phyloP scores from a whole-genome alignment of 1,140 invertebrate genomes.

The Batillaria attramentaria region DNA sequence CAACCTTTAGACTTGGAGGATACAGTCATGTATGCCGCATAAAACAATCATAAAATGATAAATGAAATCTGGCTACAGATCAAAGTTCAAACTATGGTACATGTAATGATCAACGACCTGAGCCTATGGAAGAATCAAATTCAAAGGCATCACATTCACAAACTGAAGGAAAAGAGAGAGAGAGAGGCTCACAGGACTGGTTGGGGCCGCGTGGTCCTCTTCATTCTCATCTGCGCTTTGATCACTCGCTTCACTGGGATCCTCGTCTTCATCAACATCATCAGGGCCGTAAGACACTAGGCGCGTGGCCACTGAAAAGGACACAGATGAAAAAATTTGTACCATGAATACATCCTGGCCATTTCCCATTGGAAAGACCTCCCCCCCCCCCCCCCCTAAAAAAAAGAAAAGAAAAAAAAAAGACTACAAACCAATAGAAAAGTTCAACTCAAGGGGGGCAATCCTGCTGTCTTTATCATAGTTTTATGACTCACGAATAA shows the following conservation, averaged over 20 bases:
- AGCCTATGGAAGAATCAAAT: not conserved
- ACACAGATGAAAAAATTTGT: not conserved
- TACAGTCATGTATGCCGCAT: not conserved
- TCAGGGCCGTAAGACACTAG: constrained; percentile 71
- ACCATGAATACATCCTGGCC: too few relatives aligned
- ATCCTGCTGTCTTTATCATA: too few relatives aligned
- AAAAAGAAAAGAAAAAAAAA: too few relatives aligned
- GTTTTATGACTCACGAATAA: too few relatives aligned
- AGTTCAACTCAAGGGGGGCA: too few relatives aligned
- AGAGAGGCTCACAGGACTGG: not conserved
- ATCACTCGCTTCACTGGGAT: constrained; percentile 46
- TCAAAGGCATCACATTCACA: not conserved
- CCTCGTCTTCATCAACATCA: constrained; percentile 52
- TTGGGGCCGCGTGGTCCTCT: constrained; percentile 24
- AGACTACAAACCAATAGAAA: too few relatives aligned
- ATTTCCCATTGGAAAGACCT: too few relatives aligned
- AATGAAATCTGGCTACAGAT: too few relatives aligned
- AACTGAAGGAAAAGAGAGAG: not conserved
- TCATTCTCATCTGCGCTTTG: constrained; percentile 47
- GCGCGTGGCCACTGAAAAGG: constrained; percentile 8
- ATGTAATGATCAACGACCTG: too few relatives aligned
- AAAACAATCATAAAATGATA: not conserved
- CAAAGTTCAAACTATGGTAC: too few relatives aligned
- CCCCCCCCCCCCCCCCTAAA: too few relatives aligned
- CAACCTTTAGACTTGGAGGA: not conserved